These are phyloP conservation scores for Castor canadensis DNA, from an alignment of 2,113 vertebrate species.

Conservation along the genomic window DNA sequence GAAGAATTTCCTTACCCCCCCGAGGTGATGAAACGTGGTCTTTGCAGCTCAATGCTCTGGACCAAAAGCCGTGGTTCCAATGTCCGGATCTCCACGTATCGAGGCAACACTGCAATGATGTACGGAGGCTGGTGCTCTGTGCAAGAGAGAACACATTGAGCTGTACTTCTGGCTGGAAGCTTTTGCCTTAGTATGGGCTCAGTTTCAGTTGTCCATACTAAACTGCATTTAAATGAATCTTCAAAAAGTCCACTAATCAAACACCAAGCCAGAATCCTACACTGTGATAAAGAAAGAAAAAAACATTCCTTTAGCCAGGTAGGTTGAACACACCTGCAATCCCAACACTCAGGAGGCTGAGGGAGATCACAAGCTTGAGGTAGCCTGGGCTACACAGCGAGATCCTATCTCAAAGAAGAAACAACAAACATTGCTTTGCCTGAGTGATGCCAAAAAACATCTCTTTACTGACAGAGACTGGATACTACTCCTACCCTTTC, in stretches of 20 bases:
- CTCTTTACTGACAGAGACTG: not conserved
- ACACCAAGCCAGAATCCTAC: not conserved
- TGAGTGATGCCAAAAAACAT: conserved; percentile 1
- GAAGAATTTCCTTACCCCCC: conserved; percentile 88
- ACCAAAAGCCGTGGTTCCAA: conserved; percentile 96
- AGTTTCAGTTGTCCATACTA: not conserved
- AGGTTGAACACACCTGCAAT: too few species aligned
- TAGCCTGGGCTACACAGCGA: too few species aligned
- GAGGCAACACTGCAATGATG: conserved; percentile 96
- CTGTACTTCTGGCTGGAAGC: not conserved
- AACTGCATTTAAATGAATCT: conserved; percentile 1
- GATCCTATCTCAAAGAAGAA: too few species aligned
- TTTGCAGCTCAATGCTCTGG: conserved; percentile 97
- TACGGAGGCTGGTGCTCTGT: conserved; percentile 97
- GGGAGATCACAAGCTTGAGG: too few species aligned
- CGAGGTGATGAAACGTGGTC: conserved; percentile 96
- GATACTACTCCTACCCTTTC: not conserved
- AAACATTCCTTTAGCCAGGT: not conserved
- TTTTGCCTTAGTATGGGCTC: not conserved
- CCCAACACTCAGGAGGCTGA: too few species aligned
- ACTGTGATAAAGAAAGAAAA: not conserved
- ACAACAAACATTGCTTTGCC: not conserved
- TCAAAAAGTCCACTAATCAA: not conserved
- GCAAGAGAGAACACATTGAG: conserved; percentile 27
- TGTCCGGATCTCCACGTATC: conserved; percentile 97